phyloP scores from a whole-genome alignment of 2,888 invertebrate species.

The Thymelicus lineola region DNA sequence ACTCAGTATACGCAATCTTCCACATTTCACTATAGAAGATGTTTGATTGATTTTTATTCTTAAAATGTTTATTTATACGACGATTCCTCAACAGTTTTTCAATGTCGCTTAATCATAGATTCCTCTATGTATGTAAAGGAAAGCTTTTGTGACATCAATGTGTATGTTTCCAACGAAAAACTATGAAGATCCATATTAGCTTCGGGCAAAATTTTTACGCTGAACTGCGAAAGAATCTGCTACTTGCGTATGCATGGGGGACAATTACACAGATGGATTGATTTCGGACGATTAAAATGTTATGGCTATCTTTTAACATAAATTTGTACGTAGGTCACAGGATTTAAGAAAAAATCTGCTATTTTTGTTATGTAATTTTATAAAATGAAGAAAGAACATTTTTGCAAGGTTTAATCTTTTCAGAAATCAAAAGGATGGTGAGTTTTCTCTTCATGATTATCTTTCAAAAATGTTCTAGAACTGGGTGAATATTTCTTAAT shows the following conservation, averaged over 20 bases:
- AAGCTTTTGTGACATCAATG: conserved; percentile 73
- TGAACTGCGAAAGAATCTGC: conserved; percentile 71
- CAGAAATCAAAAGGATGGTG: conserved; percentile 81
- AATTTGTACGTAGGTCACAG: conserved; percentile 47
- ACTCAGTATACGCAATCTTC: conserved; percentile 64
- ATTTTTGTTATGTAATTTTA: conserved; percentile 26
- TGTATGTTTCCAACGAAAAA: conserved; percentile 67
- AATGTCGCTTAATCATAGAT: conserved; percentile 76
- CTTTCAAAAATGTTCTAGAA: conserved; percentile 76
- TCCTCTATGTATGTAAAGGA: conserved; percentile 54
- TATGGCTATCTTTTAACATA: conserved; percentile 62
- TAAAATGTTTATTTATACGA: conserved; percentile 41
- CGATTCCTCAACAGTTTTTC: conserved; percentile 63
- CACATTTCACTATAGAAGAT: conserved; percentile 60
- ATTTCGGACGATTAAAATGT: conserved; percentile 43
- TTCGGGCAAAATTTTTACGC: conserved; percentile 68
- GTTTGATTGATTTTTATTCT: conserved; percentile 10
- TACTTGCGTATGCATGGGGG: conserved; percentile 44
- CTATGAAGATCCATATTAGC: conserved; percentile 77
- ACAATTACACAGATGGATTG: conserved; percentile 19
- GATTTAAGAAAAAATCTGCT: conserved; percentile 17
- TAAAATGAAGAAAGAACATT: conserved; percentile 55
- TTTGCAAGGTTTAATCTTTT: conserved; percentile 77
- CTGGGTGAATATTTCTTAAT: conserved; percentile 63
- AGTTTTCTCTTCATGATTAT: conserved; percentile 61